Conservation (phyloP, 2,888 invertebrate species). For the Hemaris fuciformis region DNA sequence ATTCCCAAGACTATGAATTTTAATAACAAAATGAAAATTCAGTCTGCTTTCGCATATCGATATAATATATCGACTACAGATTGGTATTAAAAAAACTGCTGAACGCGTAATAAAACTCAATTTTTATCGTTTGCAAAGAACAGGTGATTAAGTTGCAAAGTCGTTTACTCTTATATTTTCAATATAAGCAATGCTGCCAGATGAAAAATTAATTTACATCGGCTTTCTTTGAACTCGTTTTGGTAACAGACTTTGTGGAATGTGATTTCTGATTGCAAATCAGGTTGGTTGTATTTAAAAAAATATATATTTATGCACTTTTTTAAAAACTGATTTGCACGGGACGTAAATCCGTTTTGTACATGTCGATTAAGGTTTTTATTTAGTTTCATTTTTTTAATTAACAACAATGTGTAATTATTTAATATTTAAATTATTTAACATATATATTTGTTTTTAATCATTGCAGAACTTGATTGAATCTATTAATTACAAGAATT, state of each 20-base stretch:
- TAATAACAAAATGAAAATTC: neutral
- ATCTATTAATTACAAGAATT: no score
- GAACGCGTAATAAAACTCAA: slow-evolving; percentile 8
- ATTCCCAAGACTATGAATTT: neutral
- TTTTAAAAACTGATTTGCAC: no score
- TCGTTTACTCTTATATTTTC: slow-evolving; percentile 29
- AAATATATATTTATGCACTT: neutral
- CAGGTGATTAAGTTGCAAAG: slow-evolving; percentile 26
- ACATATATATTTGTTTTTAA: no score
- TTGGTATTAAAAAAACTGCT: neutral
- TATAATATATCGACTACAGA: no score
- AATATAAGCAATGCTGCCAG: slow-evolving; percentile 29
- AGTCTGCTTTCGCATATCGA: neutral
- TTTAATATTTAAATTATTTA: no score
- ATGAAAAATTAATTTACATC: slow-evolving; percentile 43
- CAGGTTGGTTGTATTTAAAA: neutral
- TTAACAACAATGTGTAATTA: no score
- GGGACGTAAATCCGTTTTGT: no score
- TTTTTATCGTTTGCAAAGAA: slow-evolving; percentile 11
- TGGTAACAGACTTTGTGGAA: slow-evolving; percentile 35
- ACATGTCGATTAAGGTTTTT: neutral
- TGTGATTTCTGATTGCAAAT: slow-evolving; percentile 28
- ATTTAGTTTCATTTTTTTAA: no score
- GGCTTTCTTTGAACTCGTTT: slow-evolving; percentile 37
- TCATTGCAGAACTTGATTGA: no score